A percentile compares a stretch with the other conserved stretches of the same genome.
phyloP scores from a whole-genome alignment of 2,113 vertebrate species.

The Psittacula cyanocephala region DNA sequence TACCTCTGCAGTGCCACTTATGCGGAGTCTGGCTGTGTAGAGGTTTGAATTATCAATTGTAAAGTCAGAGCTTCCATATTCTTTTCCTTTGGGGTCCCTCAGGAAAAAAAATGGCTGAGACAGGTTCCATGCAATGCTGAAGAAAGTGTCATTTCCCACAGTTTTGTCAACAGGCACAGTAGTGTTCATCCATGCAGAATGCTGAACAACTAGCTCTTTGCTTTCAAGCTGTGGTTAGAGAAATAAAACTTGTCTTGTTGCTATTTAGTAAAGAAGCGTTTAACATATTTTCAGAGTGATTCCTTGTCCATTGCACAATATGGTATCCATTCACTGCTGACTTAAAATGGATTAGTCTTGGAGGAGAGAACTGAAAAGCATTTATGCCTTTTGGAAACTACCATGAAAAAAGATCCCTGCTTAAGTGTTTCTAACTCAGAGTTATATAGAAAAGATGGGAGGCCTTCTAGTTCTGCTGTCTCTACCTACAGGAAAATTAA shows the following conservation, averaged over 20 bases:
- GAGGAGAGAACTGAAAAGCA: neutral
- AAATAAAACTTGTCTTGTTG: neutral
- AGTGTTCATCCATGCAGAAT: slow-evolving; percentile 46
- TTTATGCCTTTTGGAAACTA: neutral
- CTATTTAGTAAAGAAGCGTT: neutral
- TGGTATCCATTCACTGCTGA: neutral
- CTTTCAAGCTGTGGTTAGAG: slow-evolving; percentile 68
- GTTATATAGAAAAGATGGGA: neutral
- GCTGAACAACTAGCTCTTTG: neutral
- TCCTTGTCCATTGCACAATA: neutral
- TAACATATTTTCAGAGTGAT: neutral
- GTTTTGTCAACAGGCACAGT: slow-evolving; percentile 69
- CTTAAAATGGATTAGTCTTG: neutral
- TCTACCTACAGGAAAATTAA: neutral
- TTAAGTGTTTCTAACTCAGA: neutral
- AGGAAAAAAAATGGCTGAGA: slow-evolving; percentile 38
- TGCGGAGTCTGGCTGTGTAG: slow-evolving; percentile 25
- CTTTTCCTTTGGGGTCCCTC: slow-evolving; percentile 62
- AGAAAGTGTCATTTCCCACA: slow-evolving; percentile 74
- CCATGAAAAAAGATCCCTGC: neutral
- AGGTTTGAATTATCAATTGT: neutral
- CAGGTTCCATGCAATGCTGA: slow-evolving; percentile 58
- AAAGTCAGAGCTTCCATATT: slow-evolving; percentile 41
- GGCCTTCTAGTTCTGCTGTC: neutral
- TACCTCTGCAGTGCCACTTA: slow-evolving; percentile 74